A percentile compares a stretch with the other conserved stretches of the same genome.
Evolutionary conservation across 2,888 invertebrate species (phyloP).

Genomic region (Scaptomyza caliginosa): DNA sequence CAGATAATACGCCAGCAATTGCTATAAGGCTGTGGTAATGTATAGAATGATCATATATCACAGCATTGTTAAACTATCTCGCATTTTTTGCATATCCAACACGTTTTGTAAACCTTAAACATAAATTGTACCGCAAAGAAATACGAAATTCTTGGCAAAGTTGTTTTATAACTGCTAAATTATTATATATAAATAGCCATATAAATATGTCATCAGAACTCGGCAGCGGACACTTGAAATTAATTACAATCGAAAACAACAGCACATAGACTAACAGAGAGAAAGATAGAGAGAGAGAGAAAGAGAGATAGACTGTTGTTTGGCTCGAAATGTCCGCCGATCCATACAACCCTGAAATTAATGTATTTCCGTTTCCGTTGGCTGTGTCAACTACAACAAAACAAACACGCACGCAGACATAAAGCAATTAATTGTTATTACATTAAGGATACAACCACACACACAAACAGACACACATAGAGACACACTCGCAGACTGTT

Average conservation of each 20-base stretch:
- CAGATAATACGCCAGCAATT: no score
- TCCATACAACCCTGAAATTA: constrained; percentile 61
- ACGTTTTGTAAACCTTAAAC: no score
- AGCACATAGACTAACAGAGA: neutral
- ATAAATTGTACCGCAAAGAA: neutral
- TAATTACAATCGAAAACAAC: constrained; percentile 1
- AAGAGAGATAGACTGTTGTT: neutral
- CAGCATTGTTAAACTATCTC: no score
- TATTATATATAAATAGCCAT: neutral
- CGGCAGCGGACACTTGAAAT: neutral
- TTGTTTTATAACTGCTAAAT: neutral
- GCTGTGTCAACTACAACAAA: constrained; percentile 33
- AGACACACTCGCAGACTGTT: neutral
- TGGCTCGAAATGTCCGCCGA: constrained; percentile 54
- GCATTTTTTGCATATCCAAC: no score
- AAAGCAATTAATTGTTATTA: constrained; percentile 71
- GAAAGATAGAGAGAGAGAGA: no score
- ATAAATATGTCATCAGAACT: neutral
- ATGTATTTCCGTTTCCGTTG: constrained; percentile 67
- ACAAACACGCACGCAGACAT: constrained; percentile 19
- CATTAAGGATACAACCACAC: constrained; percentile 48
- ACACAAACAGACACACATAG: constrained; percentile 8
- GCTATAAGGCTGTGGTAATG: no score
- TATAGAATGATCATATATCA: no score
- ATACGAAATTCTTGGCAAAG: neutral